phyloP scores from a whole-genome alignment of 2,113 vertebrate species.

The human region DNA sequence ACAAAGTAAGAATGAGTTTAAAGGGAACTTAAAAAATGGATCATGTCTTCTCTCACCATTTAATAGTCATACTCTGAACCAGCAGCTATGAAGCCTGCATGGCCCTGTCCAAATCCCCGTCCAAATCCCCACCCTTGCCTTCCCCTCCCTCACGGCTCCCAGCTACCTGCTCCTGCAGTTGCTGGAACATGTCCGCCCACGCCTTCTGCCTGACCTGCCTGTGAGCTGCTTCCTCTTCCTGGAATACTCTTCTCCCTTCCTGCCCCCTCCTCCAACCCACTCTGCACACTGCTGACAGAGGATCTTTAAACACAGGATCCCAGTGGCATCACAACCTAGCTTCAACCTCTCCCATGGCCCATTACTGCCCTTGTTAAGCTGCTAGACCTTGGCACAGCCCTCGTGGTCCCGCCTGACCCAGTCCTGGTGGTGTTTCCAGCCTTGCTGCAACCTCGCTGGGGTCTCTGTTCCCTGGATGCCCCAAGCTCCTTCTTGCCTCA shows the following conservation, averaged over 20 bases:
- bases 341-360: background rate
- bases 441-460: background rate
- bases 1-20: background rate
- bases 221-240: background rate
- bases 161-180: background rate
- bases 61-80: background rate
- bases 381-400: background rate
- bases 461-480: no score
- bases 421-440: background rate
- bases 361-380: background rate
- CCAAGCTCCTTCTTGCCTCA: background rate
- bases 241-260: background rate
- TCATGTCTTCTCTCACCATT: background rate
- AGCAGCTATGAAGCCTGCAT: background rate
- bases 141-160: background rate
- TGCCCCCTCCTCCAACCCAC: background rate
- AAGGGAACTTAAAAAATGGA: background rate
- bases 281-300: background rate
- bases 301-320: background rate
- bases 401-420: fast-evolving
- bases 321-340: background rate
- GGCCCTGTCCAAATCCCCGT: no score
- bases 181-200: background rate
- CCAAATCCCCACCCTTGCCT: background rate
- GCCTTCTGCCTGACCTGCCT: background rate